These are phyloP conservation scores for Urocitellus parryii DNA, from an alignment of 2,113 vertebrate species.

Conservation along the genomic window DNA sequence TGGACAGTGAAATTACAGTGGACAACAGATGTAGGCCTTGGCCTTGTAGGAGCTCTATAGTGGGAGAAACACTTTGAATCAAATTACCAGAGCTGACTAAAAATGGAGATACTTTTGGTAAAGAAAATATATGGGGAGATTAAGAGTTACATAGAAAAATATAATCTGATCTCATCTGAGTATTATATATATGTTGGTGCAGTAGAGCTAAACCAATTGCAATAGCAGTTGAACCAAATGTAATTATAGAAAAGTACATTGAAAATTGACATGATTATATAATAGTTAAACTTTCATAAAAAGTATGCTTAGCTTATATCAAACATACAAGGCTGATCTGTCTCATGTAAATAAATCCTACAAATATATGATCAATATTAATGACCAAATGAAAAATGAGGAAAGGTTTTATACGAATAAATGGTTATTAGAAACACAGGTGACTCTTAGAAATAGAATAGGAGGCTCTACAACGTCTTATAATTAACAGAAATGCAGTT, in stretches of 20 bases:
- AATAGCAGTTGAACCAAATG: background rate
- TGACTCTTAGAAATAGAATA: background rate
- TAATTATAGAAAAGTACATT: background rate
- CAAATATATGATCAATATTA: conserved; percentile 11
- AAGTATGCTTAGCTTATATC: background rate
- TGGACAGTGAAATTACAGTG: background rate
- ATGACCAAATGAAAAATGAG: background rate
- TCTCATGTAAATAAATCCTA: background rate
- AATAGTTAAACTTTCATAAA: background rate
- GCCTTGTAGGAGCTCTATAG: background rate
- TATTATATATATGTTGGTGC: background rate
- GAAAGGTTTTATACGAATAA: background rate
- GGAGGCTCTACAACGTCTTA: background rate
- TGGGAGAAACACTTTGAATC: background rate
- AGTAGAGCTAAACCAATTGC: background rate
- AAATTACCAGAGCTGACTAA: background rate
- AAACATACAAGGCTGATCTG: background rate
- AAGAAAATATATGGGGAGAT: background rate
- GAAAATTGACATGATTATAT: background rate
- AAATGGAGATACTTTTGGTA: background rate
- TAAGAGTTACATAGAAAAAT: background rate
- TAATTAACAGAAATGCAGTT: background rate
- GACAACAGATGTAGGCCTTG: background rate
- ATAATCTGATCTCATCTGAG: background rate
- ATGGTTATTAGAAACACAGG: background rate